Evolutionary conservation across 2,888 invertebrate genomes (phyloP).

Genomic region (Trissoscelio sp.): DNA sequence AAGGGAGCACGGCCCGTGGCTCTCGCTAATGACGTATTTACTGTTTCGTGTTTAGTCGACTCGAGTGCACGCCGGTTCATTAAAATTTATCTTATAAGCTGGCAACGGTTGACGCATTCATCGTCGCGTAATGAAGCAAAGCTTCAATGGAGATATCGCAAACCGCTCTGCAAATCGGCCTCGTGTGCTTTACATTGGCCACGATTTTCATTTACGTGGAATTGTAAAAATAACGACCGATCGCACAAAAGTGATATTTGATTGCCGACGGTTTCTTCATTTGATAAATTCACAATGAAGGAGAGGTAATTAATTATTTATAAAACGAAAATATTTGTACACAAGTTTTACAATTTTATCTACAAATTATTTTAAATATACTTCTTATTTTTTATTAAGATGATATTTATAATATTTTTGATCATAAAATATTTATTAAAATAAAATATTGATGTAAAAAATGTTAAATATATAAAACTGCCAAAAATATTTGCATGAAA

Average conservation of each 20-base stretch:
- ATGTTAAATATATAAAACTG: no score
- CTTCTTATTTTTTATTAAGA: no score
- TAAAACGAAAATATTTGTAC: no score
- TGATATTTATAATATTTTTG: no score
- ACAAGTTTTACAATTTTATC: no score
- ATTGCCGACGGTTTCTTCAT: neutral
- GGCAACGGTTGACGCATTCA: conserved; percentile 79
- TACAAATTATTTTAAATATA: no score
- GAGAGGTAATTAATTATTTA: neutral
- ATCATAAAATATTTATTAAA: no score
- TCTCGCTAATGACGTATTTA: conserved; percentile 82
- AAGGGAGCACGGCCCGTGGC: conserved; percentile 70
- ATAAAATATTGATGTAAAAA: no score
- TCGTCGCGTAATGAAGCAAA: conserved; percentile 79
- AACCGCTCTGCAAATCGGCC: conserved; percentile 70
- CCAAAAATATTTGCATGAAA: neutral
- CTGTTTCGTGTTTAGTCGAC: conserved; percentile 75
- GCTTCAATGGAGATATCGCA: conserved; percentile 78
- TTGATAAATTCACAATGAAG: neutral
- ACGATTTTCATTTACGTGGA: conserved; percentile 27
- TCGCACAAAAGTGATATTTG: conserved; percentile 10
- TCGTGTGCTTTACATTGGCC: conserved; percentile 48
- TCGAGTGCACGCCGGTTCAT: conserved; percentile 79
- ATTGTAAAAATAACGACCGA: conserved; percentile 34
- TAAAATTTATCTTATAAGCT: conserved; percentile 82